phyloP scores from a whole-genome alignment of 2,888 invertebrate species.

The Uloborus plumipes region DNA sequence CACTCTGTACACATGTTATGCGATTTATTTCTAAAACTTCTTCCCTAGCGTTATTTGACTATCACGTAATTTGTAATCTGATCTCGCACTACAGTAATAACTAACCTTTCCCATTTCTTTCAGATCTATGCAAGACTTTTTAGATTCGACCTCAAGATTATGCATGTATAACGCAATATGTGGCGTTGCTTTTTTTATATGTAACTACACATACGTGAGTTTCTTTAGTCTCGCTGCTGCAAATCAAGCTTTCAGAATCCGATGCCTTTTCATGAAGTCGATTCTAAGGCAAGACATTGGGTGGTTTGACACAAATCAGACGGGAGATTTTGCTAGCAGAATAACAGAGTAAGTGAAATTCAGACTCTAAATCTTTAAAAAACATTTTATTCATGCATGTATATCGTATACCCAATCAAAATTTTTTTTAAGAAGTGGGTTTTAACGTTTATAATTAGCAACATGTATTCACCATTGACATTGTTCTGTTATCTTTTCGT shows the following conservation, averaged over 20 bases:
- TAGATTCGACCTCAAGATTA: neutral
- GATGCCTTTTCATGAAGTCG: slow-evolving; percentile 72
- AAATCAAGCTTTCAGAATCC: slow-evolving; percentile 72
- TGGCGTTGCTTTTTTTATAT: slow-evolving; percentile 10
- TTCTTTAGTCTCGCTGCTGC: slow-evolving; percentile 35
- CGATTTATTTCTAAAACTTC: too few relatives aligned
- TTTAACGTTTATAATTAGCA: neutral
- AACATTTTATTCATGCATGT: too few relatives aligned
- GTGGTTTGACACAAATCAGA: slow-evolving; percentile 73
- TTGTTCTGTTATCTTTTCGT: neutral
- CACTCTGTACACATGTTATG: too few relatives aligned
- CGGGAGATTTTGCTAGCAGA: slow-evolving; percentile 73
- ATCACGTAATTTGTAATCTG: too few relatives aligned
- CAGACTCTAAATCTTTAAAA: neutral
- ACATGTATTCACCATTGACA: neutral
- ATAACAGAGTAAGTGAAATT: slow-evolving; percentile 72
- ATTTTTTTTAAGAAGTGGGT: too few relatives aligned
- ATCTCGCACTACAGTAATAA: too few relatives aligned
- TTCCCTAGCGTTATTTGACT: too few relatives aligned
- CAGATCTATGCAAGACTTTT: neutral
- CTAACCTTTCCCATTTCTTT: too few relatives aligned
- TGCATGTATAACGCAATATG: neutral
- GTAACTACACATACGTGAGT: slow-evolving; percentile 23
- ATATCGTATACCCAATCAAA: too few relatives aligned
- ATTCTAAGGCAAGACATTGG: slow-evolving; percentile 72